phyloP scores from a whole-genome alignment of 1,140 invertebrate genomes.

The Ctenoplectra terminalis region DNA sequence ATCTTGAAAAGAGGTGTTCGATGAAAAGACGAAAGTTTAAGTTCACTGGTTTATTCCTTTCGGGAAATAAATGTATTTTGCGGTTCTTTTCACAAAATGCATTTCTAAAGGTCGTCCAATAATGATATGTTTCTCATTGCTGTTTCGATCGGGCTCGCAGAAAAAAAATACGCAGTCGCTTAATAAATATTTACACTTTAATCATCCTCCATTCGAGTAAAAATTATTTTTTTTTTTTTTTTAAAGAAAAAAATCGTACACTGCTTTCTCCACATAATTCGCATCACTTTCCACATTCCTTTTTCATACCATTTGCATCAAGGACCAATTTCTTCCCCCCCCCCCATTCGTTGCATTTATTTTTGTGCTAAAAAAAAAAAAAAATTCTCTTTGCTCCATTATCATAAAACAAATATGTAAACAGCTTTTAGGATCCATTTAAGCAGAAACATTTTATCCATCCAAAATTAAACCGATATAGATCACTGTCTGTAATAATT shows the following conservation, averaged over 20 bases:
- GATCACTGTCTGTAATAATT: not conserved
- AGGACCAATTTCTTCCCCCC: not conserved
- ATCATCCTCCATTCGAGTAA: not conserved
- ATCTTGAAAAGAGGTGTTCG: not conserved
- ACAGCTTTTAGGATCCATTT: not conserved
- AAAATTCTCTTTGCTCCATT: too few relatives aligned
- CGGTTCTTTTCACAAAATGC: not conserved
- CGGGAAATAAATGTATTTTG: not conserved
- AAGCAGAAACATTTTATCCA: too few relatives aligned
- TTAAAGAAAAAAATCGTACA: not conserved
- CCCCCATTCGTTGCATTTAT: too few relatives aligned
- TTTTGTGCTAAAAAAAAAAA: not conserved
- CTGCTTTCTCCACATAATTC: not conserved
- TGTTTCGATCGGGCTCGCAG: too few relatives aligned
- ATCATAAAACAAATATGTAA: not conserved
- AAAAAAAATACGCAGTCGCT: not conserved
- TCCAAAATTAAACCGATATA: not conserved
- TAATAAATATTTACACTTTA: conserved; percentile 22
- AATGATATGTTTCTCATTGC: not conserved
- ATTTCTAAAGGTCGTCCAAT: not conserved
- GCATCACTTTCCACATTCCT: not conserved
- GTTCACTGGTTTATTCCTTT: not conserved
- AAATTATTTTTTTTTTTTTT: not conserved
- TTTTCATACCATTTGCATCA: not conserved
- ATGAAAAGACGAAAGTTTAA: not conserved